phyloP scores from a whole-genome alignment of 2,797 vertebrate species.

The Gymnoscopelus microlampas region DNA sequence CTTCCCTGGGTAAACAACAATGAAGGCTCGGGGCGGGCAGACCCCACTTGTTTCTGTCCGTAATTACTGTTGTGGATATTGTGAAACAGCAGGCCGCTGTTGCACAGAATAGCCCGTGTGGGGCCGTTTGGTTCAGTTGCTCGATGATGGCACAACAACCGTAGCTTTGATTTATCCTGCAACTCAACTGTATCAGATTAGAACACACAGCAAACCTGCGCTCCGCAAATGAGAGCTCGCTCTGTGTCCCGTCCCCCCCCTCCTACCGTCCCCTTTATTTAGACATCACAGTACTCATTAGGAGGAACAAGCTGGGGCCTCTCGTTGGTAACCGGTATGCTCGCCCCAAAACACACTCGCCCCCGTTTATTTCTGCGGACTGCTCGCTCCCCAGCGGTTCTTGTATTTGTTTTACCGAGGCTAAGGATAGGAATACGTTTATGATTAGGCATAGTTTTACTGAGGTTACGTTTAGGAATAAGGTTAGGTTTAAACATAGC shows the following conservation, averaged over 20 bases:
- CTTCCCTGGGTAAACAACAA: slow-evolving; percentile 46
- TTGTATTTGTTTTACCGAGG: no score
- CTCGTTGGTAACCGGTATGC: no score
- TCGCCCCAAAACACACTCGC: neutral
- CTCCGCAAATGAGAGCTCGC: slow-evolving; percentile 70
- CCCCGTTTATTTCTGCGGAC: no score
- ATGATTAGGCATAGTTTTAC: no score
- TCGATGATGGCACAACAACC: slow-evolving; percentile 22
- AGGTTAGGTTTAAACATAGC: no score
- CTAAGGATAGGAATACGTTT: no score
- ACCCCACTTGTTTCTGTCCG: slow-evolving; percentile 51
- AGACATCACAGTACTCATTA: slow-evolving; percentile 70
- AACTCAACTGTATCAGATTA: slow-evolving; percentile 53
- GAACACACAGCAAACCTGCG: slow-evolving; percentile 55
- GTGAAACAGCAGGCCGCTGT: slow-evolving; percentile 48
- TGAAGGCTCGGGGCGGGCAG: no score
- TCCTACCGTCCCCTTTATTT: slow-evolving; percentile 51
- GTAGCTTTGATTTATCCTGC: slow-evolving; percentile 70
- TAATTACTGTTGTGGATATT: slow-evolving; percentile 72
- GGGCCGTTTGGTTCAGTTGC: neutral
- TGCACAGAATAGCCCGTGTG: slow-evolving; percentile 56
- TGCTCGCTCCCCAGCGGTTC: no score
- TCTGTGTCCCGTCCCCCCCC: slow-evolving; percentile 40
- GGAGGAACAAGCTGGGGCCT: slow-evolving; percentile 48
- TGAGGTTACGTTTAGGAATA: no score